Conservation (phyloP, 2,113 vertebrate genomes). For the Cepphus grylle region DNA sequence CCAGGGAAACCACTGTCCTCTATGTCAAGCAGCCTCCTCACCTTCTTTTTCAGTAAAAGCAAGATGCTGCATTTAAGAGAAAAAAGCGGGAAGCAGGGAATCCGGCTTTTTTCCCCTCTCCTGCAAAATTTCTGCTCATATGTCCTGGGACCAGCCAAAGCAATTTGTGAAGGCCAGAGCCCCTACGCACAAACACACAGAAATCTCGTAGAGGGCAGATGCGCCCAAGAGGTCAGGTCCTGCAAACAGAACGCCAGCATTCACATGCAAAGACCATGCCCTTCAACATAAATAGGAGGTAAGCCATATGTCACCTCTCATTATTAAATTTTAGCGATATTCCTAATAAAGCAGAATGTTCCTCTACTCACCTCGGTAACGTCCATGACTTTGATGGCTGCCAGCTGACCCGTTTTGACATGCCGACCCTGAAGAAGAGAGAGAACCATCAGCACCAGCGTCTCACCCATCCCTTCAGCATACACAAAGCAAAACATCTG, state of each 20-base stretch:
- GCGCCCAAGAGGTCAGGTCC: not conserved
- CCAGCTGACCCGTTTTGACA: constrained; percentile 98
- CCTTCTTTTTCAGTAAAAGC: constrained; percentile 6
- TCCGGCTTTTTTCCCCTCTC: not conserved
- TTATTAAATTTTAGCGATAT: not conserved
- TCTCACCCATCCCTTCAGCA: not conserved
- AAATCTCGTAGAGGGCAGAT: not conserved
- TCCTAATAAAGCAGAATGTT: not conserved
- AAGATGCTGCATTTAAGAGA: constrained; percentile 3
- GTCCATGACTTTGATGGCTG: constrained; percentile 99
- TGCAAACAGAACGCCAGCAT: not conserved
- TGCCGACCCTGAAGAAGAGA: constrained; percentile 87
- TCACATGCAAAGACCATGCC: not conserved
- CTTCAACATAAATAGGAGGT: not conserved
- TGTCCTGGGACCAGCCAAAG: not conserved
- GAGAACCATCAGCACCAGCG: not conserved
- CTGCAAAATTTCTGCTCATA: not conserved
- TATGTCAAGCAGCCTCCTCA: not conserved
- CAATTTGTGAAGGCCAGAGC: not conserved
- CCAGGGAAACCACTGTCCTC: not conserved
- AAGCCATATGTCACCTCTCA: not conserved
- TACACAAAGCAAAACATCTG: not conserved
- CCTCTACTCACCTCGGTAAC: constrained; percentile 91
- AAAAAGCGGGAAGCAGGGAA: not conserved
- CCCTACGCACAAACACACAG: not conserved